Conservation (phyloP, 2,797 vertebrate genomes). For the Ispidina lecontei region DNA sequence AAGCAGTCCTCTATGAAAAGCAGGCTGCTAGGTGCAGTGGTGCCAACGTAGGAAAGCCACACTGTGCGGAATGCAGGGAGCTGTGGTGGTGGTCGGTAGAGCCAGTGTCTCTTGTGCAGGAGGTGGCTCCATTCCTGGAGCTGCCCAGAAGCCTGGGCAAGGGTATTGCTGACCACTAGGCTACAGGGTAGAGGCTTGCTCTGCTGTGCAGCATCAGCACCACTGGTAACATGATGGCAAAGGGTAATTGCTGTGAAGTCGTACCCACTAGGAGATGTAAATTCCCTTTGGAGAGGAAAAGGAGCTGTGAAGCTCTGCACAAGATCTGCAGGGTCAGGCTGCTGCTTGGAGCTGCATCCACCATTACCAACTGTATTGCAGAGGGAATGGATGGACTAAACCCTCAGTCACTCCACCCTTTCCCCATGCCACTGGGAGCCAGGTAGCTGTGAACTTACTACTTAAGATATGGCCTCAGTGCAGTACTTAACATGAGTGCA, state of each 20-base stretch:
- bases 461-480: neutral
- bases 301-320: neutral
- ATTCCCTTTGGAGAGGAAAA: neutral
- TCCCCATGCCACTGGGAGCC: neutral
- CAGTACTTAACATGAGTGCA: neutral
- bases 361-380: fast-evolving
- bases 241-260: neutral
- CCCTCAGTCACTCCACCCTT: neutral
- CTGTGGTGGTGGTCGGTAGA: neutral
- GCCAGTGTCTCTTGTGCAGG: neutral
- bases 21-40: neutral
- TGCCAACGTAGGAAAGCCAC: neutral
- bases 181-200: neutral
- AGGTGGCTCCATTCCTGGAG: neutral
- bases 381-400: neutral
- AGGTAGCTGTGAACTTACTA: neutral
- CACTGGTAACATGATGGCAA: fast-evolving
- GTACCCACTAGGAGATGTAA: neutral
- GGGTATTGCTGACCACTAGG: neutral
- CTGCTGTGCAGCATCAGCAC: neutral
- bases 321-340: neutral
- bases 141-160: neutral
- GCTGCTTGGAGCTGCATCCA: neutral
- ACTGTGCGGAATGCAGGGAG: neutral
- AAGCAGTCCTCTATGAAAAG: neutral